A percentile compares a stretch with the other conserved stretches of the same genome.
phyloP scores from a whole-genome alignment of 2,113 vertebrate species.

The Percina caprodes region DNA sequence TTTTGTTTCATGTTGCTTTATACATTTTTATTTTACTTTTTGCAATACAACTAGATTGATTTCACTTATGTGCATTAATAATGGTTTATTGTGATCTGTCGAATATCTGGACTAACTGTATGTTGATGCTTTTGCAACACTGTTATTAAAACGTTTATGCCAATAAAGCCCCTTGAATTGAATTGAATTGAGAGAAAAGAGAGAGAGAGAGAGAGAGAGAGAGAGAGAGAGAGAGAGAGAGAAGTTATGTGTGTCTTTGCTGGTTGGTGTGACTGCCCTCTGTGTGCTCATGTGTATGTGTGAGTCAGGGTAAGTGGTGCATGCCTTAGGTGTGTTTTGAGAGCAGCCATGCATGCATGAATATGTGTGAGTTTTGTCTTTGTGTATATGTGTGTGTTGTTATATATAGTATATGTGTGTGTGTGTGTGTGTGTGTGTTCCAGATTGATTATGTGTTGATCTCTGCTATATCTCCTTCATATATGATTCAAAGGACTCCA shows the following conservation, averaged over 20 bases:
- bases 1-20: no score
- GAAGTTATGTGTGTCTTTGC: background rate
- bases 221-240: background rate
- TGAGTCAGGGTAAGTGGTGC: slow-evolving; percentile 28
- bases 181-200: no score
- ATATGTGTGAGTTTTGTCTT: slow-evolving; percentile 7
- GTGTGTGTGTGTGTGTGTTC: slow-evolving; percentile 14
- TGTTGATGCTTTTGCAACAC: no score
- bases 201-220: no score
- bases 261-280: slow-evolving; percentile 5
- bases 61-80: no score
- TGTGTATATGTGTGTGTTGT: slow-evolving; percentile 17
- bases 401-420: slow-evolving; percentile 10
- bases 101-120: no score
- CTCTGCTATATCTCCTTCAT: slow-evolving; percentile 63
- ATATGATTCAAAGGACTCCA: slow-evolving; percentile 64
- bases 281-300: background rate
- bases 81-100: no score
- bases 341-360: slow-evolving; percentile 45
- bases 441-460: slow-evolving; percentile 57
- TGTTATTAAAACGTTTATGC: no score
- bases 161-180: no score
- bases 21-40: no score
- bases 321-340: slow-evolving; percentile 39
- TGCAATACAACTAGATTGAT: no score